phyloP scores from a whole-genome alignment of 2,888 invertebrate species.

The Drosophila anomelani region DNA sequence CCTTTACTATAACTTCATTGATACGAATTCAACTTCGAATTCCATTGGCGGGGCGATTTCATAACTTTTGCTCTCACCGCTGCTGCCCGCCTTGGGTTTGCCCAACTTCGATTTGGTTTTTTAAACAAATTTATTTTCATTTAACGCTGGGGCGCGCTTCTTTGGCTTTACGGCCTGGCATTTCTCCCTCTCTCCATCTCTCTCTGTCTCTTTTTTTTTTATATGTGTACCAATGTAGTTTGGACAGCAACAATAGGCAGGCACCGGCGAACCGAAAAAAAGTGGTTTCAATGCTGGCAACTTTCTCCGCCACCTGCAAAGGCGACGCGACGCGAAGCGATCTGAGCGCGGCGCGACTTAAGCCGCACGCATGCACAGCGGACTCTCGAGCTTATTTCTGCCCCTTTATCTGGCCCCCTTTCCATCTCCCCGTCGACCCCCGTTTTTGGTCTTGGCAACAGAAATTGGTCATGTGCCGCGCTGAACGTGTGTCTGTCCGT shows the following conservation, averaged over 20 bases:
- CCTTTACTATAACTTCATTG: conserved; percentile 62
- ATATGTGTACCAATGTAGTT: conserved; percentile 34
- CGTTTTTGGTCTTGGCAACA: conserved; percentile 21
- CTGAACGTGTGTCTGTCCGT: conserved; percentile 33
- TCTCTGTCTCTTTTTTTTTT: conserved; percentile 44
- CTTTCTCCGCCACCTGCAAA: conserved; percentile 79
- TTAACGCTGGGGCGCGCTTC: conserved; percentile 50
- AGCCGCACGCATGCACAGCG: conserved; percentile 47
- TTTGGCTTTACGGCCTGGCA: conserved; percentile 54
- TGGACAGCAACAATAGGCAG: conserved; percentile 57
- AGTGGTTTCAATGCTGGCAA: conserved; percentile 77
- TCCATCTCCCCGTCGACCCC: not conserved
- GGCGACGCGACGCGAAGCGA: conserved; percentile 39
- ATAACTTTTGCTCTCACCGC: conserved; percentile 60
- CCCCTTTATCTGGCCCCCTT: not conserved
- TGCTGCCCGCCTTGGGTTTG: conserved; percentile 27
- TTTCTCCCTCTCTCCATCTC: conserved; percentile 44
- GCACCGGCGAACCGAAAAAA: conserved; percentile 51
- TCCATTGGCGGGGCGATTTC: conserved; percentile 76
- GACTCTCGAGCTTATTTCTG: conserved; percentile 10
- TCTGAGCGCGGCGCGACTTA: conserved; percentile 49
- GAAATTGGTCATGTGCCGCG: conserved; percentile 42
- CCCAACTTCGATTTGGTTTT: conserved; percentile 58
- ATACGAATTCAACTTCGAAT: conserved; percentile 73
- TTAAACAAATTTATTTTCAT: conserved; percentile 54